A percentile compares a stretch with the other conserved stretches of the same genome.
Evolutionary conservation across 2,888 invertebrate genomes (phyloP).

Genomic region (Steinernema hermaphroditum): DNA sequence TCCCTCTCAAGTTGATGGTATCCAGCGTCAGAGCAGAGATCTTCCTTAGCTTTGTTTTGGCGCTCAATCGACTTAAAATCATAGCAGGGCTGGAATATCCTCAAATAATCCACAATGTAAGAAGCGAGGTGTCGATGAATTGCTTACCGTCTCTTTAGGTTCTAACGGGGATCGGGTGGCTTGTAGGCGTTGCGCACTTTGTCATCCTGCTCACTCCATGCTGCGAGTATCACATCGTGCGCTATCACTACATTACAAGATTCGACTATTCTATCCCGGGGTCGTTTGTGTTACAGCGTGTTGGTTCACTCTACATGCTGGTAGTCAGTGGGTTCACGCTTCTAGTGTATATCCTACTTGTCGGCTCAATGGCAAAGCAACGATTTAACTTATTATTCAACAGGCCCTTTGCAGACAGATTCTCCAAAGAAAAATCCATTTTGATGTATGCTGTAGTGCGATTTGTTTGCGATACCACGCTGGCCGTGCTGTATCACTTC

Average conservation of each 20-base stretch:
- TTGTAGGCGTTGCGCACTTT: neutral
- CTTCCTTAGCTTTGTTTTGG: neutral
- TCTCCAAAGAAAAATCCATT: neutral
- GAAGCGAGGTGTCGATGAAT: neutral
- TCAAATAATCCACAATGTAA: neutral
- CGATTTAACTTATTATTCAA: neutral
- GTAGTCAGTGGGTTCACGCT: neutral
- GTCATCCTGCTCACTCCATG: neutral
- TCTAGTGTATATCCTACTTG: neutral
- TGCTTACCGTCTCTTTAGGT: neutral
- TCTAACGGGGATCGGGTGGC: neutral
- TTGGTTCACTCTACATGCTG: slow-evolving; percentile 3
- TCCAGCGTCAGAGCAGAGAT: neutral
- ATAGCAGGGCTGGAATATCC: neutral
- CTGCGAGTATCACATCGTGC: neutral
- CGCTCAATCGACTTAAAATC: neutral
- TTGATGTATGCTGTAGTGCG: neutral
- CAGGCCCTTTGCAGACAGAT: neutral
- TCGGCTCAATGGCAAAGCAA: neutral
- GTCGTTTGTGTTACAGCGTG: neutral
- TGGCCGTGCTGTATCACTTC: neutral
- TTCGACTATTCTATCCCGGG: neutral
- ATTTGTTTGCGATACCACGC: neutral
- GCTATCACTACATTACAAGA: neutral
- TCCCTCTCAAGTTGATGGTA: neutral